These are phyloP conservation scores for Gryllus longicercus DNA, from an alignment of 2,888 invertebrate species.

Conservation along the genomic window DNA sequence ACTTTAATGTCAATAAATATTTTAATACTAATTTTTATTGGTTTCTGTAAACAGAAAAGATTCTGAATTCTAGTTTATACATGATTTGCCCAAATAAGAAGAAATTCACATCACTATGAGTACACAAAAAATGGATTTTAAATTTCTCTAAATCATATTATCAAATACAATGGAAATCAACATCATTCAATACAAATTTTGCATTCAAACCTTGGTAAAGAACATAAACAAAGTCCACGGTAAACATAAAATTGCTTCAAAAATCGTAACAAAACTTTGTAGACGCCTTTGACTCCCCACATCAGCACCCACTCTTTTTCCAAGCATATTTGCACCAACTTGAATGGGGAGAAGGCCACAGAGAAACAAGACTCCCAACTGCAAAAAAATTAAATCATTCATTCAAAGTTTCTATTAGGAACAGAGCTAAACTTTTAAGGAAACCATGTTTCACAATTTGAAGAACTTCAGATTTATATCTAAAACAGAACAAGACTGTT, in stretches of 20 bases:
- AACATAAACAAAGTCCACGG: slow-evolving; percentile 45
- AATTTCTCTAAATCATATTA: too few species aligned
- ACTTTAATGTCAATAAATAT: too few species aligned
- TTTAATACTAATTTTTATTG: too few species aligned
- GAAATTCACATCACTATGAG: too few species aligned
- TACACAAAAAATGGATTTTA: too few species aligned
- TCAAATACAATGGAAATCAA: not conserved
- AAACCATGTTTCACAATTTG: too few species aligned
- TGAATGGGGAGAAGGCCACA: slow-evolving; percentile 37
- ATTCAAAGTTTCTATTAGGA: too few species aligned
- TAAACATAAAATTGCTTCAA: slow-evolving; percentile 47
- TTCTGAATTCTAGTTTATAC: too few species aligned
- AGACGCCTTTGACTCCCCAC: slow-evolving; percentile 53
- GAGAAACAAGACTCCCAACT: slow-evolving; percentile 35
- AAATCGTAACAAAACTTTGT: slow-evolving; percentile 49
- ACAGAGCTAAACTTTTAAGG: too few species aligned
- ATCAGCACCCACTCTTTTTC: slow-evolving; percentile 49
- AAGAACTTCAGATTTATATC: too few species aligned
- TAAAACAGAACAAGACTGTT: not conserved
- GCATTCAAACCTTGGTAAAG: not conserved
- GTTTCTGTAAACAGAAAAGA: too few species aligned
- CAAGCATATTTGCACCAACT: slow-evolving; percentile 38
- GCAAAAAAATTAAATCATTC: not conserved
- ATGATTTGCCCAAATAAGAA: too few species aligned
- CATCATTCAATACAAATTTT: not conserved